Percentiles rank a stretch among this genome's conserved stretches.
Conservation (phyloP, 2,888 invertebrate genomes). For the Latheticus oryzae region DNA sequence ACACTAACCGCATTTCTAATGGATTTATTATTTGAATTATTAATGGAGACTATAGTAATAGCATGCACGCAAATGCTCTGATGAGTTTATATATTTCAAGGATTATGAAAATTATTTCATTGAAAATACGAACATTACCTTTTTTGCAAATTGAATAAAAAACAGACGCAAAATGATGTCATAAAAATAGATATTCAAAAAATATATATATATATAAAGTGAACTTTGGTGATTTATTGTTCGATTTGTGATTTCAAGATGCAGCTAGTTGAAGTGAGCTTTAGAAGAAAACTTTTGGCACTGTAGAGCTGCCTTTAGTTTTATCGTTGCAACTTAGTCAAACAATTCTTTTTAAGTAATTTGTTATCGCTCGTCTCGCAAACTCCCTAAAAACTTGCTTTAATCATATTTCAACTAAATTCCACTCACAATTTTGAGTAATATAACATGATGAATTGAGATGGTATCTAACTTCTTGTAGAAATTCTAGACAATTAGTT, state of each 20-base stretch:
- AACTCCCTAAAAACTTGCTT: slow-evolving; percentile 30
- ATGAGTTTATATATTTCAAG: slow-evolving; percentile 20
- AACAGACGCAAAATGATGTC: slow-evolving; percentile 14
- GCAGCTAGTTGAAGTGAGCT: too few species aligned
- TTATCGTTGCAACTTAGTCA: slow-evolving; percentile 28
- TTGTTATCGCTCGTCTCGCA: slow-evolving; percentile 28
- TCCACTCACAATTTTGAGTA: slow-evolving; percentile 31
- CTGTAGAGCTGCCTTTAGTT: slow-evolving; percentile 21
- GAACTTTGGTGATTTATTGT: too few species aligned
- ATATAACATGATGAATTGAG: slow-evolving; percentile 28
- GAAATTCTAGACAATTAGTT: slow-evolving; percentile 3
- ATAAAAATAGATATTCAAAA: slow-evolving; percentile 11
- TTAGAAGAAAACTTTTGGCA: slow-evolving; percentile 16
- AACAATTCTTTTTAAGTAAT: slow-evolving; percentile 32
- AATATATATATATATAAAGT: too few species aligned
- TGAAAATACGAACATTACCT: too few species aligned
- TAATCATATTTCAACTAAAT: slow-evolving; percentile 33
- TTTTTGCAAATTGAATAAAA: too few species aligned
- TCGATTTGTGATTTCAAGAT: background rate
- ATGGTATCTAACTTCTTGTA: slow-evolving; percentile 8
- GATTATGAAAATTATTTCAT: slow-evolving; percentile 18
- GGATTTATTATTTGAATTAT: slow-evolving; percentile 29
- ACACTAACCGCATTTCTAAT: slow-evolving; percentile 20
- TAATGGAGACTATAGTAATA: slow-evolving; percentile 8
- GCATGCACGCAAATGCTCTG: slow-evolving; percentile 19